Percentiles rank a stretch among this genome's conserved stretches.
These are phyloP conservation scores for Clarias fuscus DNA, from an alignment of 2,797 vertebrate genomes.

Conservation along the genomic window DNA sequence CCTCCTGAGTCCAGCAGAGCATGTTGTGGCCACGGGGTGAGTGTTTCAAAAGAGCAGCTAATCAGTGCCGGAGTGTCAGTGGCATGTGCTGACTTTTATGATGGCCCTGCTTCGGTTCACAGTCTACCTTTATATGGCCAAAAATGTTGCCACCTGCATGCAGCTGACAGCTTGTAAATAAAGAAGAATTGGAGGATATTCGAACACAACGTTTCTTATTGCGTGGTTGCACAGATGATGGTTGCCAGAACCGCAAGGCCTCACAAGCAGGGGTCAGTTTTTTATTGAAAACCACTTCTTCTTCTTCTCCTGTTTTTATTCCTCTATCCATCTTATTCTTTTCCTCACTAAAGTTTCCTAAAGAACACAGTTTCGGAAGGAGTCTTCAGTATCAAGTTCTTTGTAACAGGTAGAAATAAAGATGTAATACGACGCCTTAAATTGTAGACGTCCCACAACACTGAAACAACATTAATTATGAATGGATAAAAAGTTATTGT, in stretches of 20 bases:
- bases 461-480: too few species aligned
- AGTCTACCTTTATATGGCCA: constrained; percentile 61
- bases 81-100: constrained; percentile 68
- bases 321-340: neutral
- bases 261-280: neutral
- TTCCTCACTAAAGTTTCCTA: neutral
- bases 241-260: constrained; percentile 46
- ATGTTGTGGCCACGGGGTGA: constrained; percentile 59
- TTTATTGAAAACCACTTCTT: neutral
- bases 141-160: constrained; percentile 67
- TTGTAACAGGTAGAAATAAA: neutral
- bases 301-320: neutral
- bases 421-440: too few species aligned
- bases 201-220: constrained; percentile 40
- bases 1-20: constrained; percentile 44
- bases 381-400: neutral
- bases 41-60: constrained; percentile 61
- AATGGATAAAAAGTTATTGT: too few species aligned
- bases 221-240: constrained; percentile 31
- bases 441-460: too few species aligned
- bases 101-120: constrained; percentile 59
- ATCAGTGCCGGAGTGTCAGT: constrained; percentile 61
- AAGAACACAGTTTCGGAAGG: neutral
- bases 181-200: constrained; percentile 49
- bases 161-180: constrained; percentile 70